Conservation (phyloP, 2,888 invertebrate genomes). For the Tipula helvola region DNA sequence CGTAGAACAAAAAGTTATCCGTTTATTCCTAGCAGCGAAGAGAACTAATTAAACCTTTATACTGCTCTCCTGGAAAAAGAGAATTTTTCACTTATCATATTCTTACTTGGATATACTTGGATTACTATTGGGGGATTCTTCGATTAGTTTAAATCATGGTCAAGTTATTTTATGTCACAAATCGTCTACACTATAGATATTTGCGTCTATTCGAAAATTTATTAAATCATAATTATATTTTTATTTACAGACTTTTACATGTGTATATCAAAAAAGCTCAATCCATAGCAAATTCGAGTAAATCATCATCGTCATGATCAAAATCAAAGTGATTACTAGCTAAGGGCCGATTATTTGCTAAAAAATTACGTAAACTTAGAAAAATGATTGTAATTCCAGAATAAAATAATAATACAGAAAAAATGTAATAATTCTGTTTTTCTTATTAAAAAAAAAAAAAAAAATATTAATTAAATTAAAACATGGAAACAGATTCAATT, state of each 20-base stretch:
- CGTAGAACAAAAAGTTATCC: too few species aligned
- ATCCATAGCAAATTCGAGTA: conserved; percentile 15
- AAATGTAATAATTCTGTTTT: neutral
- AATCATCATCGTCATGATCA: conserved; percentile 22
- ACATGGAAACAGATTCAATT: neutral
- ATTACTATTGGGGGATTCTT: too few species aligned
- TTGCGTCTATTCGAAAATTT: too few species aligned
- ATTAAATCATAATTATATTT: neutral
- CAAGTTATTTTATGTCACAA: neutral
- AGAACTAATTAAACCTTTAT: too few species aligned
- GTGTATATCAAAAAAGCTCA: conserved; percentile 24
- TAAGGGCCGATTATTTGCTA: conserved; percentile 23
- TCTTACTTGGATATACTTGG: too few species aligned
- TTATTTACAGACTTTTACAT: conserved; percentile 21
- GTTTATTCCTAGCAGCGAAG: too few species aligned
- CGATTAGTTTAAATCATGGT: too few species aligned
- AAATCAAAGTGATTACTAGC: conserved; percentile 25
- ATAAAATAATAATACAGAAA: conserved; percentile 14
- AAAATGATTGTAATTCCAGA: conserved; percentile 23
- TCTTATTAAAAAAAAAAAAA: neutral
- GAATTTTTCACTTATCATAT: too few species aligned
- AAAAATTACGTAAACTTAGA: conserved; percentile 22
- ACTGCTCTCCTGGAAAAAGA: too few species aligned
- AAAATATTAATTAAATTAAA: neutral
- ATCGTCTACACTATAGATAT: neutral